A percentile compares a stretch with the other conserved stretches of the same genome.
These are phyloP conservation scores for Podarcis raffonei DNA, from an alignment of 2,113 vertebrate species.

Conservation along the genomic window DNA sequence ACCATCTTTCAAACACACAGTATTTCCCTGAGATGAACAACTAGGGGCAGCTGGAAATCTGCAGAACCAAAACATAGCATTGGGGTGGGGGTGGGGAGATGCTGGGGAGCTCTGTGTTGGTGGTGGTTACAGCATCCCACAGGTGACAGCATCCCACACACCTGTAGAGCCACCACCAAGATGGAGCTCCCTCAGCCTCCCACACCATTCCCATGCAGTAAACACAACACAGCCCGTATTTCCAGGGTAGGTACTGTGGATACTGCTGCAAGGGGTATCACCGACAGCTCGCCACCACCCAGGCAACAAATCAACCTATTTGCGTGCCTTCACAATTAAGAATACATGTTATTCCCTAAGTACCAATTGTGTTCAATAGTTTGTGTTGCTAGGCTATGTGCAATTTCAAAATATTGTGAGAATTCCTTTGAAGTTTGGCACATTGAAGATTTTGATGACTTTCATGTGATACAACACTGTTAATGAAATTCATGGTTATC, in stretches of 20 bases:
- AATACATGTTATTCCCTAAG: background rate
- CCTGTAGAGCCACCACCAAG: no score
- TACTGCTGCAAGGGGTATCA: no score
- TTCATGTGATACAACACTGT: constrained; percentile 11
- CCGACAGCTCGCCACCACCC: no score
- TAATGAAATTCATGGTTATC: constrained; percentile 49
- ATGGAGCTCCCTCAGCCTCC: no score
- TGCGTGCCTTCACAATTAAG: no score
- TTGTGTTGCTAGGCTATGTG: background rate
- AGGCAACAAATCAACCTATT: no score
- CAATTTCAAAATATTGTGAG: background rate
- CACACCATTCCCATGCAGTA: no score
- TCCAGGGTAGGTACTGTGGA: no score
- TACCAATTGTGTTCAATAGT: background rate
- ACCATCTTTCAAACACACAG: constrained; percentile 12
- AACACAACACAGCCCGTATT: no score
- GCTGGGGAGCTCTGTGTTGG: no score
- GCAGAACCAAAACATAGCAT: background rate
- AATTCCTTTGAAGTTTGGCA: background rate
- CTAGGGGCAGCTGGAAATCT: background rate
- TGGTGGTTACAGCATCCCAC: no score
- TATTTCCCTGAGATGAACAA: constrained; percentile 14
- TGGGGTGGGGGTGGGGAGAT: background rate
- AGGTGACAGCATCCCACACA: no score
- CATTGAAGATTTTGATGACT: background rate